A percentile compares a stretch with the other conserved stretches of the same genome.
Conservation (phyloP, 2,797 vertebrate species). For the Sebastes oblongus region DNA sequence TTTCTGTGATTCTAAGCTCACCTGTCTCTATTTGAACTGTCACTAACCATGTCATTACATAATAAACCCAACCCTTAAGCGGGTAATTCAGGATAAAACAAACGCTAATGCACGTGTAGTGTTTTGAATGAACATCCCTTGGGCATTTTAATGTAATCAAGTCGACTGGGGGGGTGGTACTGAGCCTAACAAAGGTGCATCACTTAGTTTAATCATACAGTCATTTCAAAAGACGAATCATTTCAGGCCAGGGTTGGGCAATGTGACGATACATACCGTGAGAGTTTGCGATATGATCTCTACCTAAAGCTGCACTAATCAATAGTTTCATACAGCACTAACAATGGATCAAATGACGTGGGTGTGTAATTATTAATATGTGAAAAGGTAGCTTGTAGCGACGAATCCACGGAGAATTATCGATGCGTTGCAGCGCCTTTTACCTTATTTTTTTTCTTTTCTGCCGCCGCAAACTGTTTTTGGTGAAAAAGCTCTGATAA, state of each 20-base stretch:
- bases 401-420: not conserved
- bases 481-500: not conserved
- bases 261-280: not conserved
- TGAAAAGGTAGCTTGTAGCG: not conserved
- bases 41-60: not conserved
- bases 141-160: not conserved
- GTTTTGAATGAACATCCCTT: not conserved
- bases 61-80: not conserved
- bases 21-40: constrained; percentile 14
- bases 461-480: not conserved
- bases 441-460: not conserved
- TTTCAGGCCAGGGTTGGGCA: not conserved
- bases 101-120: not conserved
- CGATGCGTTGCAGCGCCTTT: too few relatives aligned
- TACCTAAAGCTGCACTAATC: not conserved
- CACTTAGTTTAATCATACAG: not conserved
- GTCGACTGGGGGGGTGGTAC: not conserved
- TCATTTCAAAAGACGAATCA: not conserved
- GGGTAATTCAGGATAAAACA: constrained; percentile 12
- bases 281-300: not conserved
- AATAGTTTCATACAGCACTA: not conserved
- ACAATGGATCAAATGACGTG: not conserved
- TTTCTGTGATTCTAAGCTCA: constrained; percentile 7
- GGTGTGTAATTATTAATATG: not conserved
- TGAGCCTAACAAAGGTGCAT: not conserved